phyloP scores from a whole-genome alignment of 2,113 vertebrate species.

The mouse (Mus musculus) region GRCm39 chr9:28034501-28035000 shows the following conservation, averaged over 20 bases:
- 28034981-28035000: background rate
- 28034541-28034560: background rate
- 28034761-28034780: background rate
- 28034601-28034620: background rate
- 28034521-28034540: background rate
- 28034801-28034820: background rate
- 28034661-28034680: background rate
- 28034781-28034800: background rate
- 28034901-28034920: background rate
- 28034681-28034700: background rate
- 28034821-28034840: background rate
- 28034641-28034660: background rate
- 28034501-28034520: background rate
- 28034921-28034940: background rate
- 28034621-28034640: background rate
- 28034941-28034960: background rate
- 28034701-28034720: background rate
- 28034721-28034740: background rate
- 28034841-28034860: background rate
- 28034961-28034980: background rate
- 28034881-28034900: background rate
- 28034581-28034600: background rate
- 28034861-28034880: background rate
- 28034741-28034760: background rate
- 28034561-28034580: background rate